A percentile compares a stretch with the other conserved stretches of the same genome.
Evolutionary conservation across 1,140 invertebrate genomes (phyloP).

Genomic region (Diachasmimorpha longicaudata): DNA sequence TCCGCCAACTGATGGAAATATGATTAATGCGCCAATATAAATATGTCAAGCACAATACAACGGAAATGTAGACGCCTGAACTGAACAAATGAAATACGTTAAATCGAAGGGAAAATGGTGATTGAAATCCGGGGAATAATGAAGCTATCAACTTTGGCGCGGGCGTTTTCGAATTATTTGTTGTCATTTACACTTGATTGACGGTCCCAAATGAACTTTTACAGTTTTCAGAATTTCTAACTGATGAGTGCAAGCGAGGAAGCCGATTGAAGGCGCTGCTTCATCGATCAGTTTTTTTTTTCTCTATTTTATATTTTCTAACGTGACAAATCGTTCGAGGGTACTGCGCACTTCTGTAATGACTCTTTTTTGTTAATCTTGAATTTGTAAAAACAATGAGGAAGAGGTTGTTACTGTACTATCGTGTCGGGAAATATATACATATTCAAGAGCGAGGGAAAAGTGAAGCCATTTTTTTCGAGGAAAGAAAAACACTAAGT

Average conservation of each 20-base stretch:
- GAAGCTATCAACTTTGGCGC: neutral
- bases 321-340: too few relatives aligned
- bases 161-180: neutral
- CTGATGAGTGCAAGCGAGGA: too few relatives aligned
- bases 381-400: neutral
- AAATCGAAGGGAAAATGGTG: neutral
- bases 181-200: neutral
- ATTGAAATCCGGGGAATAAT: neutral
- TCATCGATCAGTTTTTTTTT: too few relatives aligned
- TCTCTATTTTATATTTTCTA: too few relatives aligned
- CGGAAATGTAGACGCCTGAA: neutral
- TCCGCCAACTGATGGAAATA: neutral
- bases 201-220: neutral
- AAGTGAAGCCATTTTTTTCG: too few relatives aligned
- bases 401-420: neutral
- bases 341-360: neutral
- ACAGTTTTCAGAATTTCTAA: too few relatives aligned
- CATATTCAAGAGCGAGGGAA: too few relatives aligned
- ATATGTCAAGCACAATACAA: neutral
- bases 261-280: too few relatives aligned
- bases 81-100: neutral
- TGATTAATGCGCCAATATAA: neutral
- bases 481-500: too few relatives aligned
- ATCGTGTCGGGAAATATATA: neutral
- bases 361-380: neutral